Evolutionary conservation across 2,888 invertebrate genomes (phyloP).

Genomic region (Invenusta paracnida): DNA sequence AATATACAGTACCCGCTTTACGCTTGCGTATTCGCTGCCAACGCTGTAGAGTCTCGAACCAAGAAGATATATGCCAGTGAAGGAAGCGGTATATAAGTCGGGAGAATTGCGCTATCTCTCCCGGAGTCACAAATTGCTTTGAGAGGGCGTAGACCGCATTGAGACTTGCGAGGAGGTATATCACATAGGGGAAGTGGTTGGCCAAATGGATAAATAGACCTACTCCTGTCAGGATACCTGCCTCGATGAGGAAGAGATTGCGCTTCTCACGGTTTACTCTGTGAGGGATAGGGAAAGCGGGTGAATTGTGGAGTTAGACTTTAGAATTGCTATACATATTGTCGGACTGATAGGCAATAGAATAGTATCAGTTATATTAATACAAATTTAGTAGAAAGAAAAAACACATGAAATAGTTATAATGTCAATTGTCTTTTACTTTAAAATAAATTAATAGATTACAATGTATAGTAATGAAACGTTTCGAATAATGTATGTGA

Average conservation of each 20-base stretch:
- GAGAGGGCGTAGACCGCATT: conserved; percentile 3
- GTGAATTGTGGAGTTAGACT: too few species aligned
- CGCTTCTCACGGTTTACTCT: background rate
- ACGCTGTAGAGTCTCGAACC: background rate
- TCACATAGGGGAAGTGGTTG: conserved; percentile 13
- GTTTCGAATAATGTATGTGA: too few species aligned
- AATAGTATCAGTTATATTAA: too few species aligned
- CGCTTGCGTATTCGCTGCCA: conserved; percentile 2
- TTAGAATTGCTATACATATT: too few species aligned
- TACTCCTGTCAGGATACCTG: background rate
- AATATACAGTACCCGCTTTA: background rate
- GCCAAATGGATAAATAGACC: background rate
- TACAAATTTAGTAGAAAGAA: too few species aligned
- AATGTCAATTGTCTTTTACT: too few species aligned
- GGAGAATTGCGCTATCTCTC: background rate
- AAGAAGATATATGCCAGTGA: background rate
- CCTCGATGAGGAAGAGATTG: conserved; percentile 3
- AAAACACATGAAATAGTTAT: too few species aligned
- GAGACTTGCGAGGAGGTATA: background rate
- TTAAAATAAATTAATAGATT: too few species aligned
- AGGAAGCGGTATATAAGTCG: background rate
- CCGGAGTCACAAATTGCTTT: background rate
- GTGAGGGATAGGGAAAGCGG: too few species aligned
- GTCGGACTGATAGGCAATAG: too few species aligned
- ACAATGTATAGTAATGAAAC: too few species aligned